phyloP scores from a whole-genome alignment of 2,797 vertebrate genomes.

The Coluber constrictor region DNA sequence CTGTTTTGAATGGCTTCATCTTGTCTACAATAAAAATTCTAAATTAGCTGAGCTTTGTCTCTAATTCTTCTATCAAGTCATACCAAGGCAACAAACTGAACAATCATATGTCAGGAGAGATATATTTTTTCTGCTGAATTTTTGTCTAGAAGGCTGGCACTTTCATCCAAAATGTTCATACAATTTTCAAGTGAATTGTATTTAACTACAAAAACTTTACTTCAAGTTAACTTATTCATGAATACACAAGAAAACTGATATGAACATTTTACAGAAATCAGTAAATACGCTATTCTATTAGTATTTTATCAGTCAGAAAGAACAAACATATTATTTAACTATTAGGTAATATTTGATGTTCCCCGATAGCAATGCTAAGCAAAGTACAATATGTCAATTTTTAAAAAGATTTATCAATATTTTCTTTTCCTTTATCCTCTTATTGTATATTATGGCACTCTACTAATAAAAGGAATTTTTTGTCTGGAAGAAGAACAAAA shows the following conservation, averaged over 20 bases:
- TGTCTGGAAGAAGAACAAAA: background rate
- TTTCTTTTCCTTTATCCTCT: background rate
- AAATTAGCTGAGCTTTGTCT: background rate
- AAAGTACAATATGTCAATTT: background rate
- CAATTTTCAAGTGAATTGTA: background rate
- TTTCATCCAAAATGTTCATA: background rate
- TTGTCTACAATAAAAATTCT: background rate
- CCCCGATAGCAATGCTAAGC: background rate
- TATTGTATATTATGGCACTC: background rate
- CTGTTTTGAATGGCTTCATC: background rate
- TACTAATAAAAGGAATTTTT: slow-evolving; percentile 10
- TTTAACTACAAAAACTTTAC: background rate
- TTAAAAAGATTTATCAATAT: background rate
- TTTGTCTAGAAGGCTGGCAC: background rate
- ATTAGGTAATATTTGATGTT: background rate
- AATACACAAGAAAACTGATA: background rate
- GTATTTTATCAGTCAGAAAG: background rate
- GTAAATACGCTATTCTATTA: background rate
- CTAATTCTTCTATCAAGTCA: background rate
- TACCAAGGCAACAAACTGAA: background rate
- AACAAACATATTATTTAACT: background rate
- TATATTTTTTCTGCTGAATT: background rate
- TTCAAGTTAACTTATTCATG: background rate
- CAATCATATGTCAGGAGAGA: background rate
- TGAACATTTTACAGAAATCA: background rate